Percentiles rank a stretch among this genome's conserved stretches.
Conservation (phyloP, 2,113 vertebrate genomes). For the Hyaena hyaena region DNA sequence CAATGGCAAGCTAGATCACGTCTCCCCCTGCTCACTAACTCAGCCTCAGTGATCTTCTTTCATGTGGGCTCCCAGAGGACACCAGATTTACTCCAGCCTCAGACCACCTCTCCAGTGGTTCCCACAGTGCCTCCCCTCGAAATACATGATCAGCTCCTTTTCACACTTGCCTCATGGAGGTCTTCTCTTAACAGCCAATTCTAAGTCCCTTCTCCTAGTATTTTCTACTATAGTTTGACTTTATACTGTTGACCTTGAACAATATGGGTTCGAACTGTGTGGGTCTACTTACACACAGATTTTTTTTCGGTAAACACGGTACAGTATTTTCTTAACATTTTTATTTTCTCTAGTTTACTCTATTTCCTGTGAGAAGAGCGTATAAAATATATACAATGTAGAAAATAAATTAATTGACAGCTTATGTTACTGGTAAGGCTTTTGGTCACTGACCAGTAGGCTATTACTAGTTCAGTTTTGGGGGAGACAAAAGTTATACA, state of each 20-base stretch:
- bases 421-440: not conserved
- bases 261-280: not conserved
- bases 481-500: not conserved
- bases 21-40: not conserved
- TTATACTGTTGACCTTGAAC: not conserved
- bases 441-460: not conserved
- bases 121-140: not conserved
- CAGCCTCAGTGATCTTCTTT: not conserved
- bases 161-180: not conserved
- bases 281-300: not conserved
- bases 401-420: not conserved
- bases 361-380: not conserved
- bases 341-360: not conserved
- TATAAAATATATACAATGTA: not conserved
- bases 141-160: not conserved
- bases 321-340: not conserved
- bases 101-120: too few species aligned
- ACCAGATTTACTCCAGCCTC: not conserved
- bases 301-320: not conserved
- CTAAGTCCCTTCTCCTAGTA: not conserved
- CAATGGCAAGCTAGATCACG: accelerated
- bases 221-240: not conserved
- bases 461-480: not conserved
- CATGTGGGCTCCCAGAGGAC: not conserved
- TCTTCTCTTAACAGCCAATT: not conserved